Evolutionary conservation across 1,140 invertebrate species (phyloP).

Genomic region (Rhynchophorus ferrugineus): DNA sequence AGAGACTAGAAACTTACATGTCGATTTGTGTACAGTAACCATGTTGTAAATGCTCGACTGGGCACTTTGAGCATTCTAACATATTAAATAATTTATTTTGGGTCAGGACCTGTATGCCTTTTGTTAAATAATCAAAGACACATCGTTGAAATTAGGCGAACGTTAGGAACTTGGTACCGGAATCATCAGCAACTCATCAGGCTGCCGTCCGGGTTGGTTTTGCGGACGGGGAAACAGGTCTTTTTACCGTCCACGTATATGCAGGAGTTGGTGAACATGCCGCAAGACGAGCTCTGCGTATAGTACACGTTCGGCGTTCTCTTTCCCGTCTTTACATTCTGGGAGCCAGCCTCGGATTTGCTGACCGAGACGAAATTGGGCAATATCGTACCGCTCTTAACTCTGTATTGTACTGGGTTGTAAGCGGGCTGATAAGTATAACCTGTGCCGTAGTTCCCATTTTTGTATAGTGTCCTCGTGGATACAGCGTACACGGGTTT

Average conservation of each 20-base stretch:
- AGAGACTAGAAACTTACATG: too few species aligned
- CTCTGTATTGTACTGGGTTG: conserved; percentile 31
- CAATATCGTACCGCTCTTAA: conserved; percentile 33
- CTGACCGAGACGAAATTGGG: conserved; percentile 63
- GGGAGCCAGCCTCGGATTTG: conserved; percentile 66
- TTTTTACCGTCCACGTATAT: conserved; percentile 70
- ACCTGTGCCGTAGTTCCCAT: conserved; percentile 29
- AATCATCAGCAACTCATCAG: conserved; percentile 45
- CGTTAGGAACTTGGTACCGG: too few species aligned
- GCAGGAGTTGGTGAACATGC: conserved; percentile 77
- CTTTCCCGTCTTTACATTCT: conserved; percentile 47
- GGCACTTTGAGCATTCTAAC: too few species aligned
- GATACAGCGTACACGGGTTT: conserved; percentile 39
- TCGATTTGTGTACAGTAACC: too few species aligned
- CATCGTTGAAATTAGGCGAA: too few species aligned
- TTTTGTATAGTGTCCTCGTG: conserved; percentile 34
- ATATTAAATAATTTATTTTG: too few species aligned
- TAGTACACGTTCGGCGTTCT: conserved; percentile 71
- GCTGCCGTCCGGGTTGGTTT: conserved; percentile 49
- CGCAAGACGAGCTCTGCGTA: conserved; percentile 75
- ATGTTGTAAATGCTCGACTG: too few species aligned
- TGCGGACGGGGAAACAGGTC: conserved; percentile 67
- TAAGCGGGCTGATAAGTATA: conserved; percentile 34
- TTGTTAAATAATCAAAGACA: too few species aligned
- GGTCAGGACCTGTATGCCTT: too few species aligned